Base-by-base conservation (phyloP, 2,888 invertebrate species). In the Branchellion lobata region DNA sequence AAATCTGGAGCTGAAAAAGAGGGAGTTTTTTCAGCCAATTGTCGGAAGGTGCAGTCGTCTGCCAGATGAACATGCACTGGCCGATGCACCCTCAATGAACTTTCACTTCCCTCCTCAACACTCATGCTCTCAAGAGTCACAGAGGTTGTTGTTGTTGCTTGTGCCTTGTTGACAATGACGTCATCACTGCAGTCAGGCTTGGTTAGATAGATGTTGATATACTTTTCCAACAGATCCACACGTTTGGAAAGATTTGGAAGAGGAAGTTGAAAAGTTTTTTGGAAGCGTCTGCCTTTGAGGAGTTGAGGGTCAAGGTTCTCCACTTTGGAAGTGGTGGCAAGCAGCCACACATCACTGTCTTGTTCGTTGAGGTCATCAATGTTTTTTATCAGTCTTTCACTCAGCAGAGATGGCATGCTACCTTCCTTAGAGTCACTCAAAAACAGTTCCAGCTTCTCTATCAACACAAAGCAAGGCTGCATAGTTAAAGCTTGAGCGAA, bases 381-480 rank as follows among this genome's bases (percentile, higher is more conserved):
- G 21, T 34, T 65, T 24, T 36, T 65, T 18, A 77, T 33, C 34
- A 47, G 14, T 18, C 34, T 47, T 14, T 40, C 47, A 33, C 21
- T 8, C 27, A 40, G 14, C 11, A 27, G n/a, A 14, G 14, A 27
- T 5, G 18, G 5, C 73, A n/a, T 11, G 47, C 18, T 73, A 3
- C 8, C 8, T 40, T 34, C 27, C 18, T 18, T 27, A 11, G 36
- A 21, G 27, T 73, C 47, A 40, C 40, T 14, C 18, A 8, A 33
- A 1, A 77, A 24, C 1, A 53, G 18, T 57, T 77, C 77, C 14
- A 77, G n/a, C 5, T 36, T 57, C 34, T 77, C 77, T n/a, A 77
- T 34, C n/a, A 77, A 29, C 21, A 77, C 18, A 33, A 77, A 65
- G 65, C 77, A 77, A 5, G 65, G 61, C 34, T 77, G 8, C 18